Evolutionary conservation across 2,797 vertebrate species (phyloP).

Genomic region (Yasuhikotakia modesta): DNA sequence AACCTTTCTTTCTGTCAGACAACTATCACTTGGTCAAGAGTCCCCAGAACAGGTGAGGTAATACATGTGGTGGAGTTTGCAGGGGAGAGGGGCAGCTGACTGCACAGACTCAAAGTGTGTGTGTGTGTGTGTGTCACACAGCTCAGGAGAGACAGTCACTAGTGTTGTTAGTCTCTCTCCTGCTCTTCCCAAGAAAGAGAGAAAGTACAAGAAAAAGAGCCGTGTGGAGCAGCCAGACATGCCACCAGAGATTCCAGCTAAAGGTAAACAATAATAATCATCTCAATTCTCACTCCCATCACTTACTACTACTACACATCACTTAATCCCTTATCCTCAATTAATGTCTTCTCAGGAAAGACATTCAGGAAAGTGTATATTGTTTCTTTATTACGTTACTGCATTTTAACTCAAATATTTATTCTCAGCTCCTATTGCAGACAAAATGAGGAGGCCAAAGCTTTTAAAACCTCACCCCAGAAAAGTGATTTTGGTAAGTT

Average conservation of each 20-base stretch:
- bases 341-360: background rate
- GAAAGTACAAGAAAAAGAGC: conserved; percentile 82
- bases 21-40: conserved; percentile 91
- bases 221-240: conserved; percentile 76
- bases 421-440: conserved; percentile 81
- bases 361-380: background rate
- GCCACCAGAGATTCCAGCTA: conserved; percentile 91
- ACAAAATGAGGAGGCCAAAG: conserved; percentile 84
- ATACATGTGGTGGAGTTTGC: background rate
- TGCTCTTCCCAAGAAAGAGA: conserved; percentile 84
- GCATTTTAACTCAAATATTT: background rate
- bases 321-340: background rate
- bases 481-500: conserved; percentile 88
- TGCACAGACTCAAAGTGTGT: background rate
- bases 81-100: background rate
- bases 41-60: conserved; percentile 88
- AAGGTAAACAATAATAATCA: conserved; percentile 75
- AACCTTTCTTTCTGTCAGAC: conserved; percentile 75
- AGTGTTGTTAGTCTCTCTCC: conserved; percentile 82
- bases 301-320: no score
- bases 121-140: conserved; percentile 61
- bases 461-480: conserved; percentile 89
- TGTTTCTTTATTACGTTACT: background rate
- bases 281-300: background rate
- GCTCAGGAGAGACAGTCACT: conserved; percentile 90